Conservation (phyloP, 1,140 invertebrate species). For the Saxidomus purpurata region DNA sequence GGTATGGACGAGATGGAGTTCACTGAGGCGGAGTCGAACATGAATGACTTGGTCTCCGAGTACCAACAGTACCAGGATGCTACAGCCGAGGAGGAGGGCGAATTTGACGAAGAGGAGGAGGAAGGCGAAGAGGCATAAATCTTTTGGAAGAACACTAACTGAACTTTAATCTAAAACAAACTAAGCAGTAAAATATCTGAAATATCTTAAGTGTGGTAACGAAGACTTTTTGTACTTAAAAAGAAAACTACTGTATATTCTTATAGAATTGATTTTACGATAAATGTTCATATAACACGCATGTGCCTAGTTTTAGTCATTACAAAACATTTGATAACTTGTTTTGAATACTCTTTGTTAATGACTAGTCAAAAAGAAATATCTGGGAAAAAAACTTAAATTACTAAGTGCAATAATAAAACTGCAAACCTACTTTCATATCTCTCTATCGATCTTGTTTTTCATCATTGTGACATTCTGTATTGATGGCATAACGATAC, state of each 20-base stretch:
- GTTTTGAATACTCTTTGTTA: too few species aligned
- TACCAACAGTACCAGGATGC: conserved; percentile 96
- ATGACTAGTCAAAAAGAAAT: too few species aligned
- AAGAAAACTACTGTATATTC: too few species aligned
- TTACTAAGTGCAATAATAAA: neutral
- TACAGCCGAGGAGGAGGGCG: conserved; percentile 83
- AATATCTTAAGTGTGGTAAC: too few species aligned
- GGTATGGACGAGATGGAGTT: conserved; percentile 94
- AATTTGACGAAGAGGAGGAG: conserved; percentile 91
- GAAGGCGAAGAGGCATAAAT: neutral
- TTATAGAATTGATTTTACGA: too few species aligned
- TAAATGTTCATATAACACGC: too few species aligned
- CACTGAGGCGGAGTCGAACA: conserved; percentile 92
- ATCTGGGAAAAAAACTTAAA: too few species aligned
- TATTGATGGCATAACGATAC: neutral
- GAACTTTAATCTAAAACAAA: too few species aligned
- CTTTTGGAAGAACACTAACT: neutral
- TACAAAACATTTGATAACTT: too few species aligned
- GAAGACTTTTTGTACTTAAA: too few species aligned
- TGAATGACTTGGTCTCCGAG: conserved; percentile 95
- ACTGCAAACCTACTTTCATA: neutral
- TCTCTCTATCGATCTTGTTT: neutral
- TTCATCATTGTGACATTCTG: neutral
- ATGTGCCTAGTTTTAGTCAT: too few species aligned
- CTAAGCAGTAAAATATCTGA: too few species aligned